Evolutionary conservation across 2,888 invertebrate genomes (phyloP).

Genomic region (Troides helena): DNA sequence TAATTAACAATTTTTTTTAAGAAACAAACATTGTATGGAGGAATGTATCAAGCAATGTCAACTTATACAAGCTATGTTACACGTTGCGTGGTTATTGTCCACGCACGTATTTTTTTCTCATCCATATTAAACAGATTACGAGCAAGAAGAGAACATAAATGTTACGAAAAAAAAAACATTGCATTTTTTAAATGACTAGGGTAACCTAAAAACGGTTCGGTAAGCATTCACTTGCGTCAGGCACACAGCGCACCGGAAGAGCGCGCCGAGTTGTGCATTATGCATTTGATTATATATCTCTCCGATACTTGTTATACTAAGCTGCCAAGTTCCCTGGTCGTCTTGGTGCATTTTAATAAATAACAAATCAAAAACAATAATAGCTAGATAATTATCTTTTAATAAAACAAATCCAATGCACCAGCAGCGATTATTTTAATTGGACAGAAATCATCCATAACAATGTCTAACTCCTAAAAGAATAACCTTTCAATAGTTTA

Average conservation of each 20-base stretch:
- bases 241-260: not conserved
- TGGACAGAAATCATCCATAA: too few species aligned
- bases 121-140: not conserved
- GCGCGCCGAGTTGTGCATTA: not conserved
- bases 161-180: not conserved
- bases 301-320: not conserved
- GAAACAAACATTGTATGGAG: not conserved
- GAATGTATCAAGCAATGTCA: not conserved
- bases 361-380: too few species aligned
- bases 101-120: not conserved
- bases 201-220: constrained; percentile 1
- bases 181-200: not conserved
- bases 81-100: not conserved
- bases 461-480: too few species aligned
- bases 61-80: not conserved
- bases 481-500: too few species aligned
- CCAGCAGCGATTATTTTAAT: too few species aligned
- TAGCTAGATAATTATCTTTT: too few species aligned
- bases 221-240: not conserved
- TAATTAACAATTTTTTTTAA: not conserved
- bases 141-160: not conserved
- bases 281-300: not conserved
- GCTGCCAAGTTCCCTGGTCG: not conserved
- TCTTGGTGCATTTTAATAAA: too few species aligned
- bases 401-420: too few species aligned